Percentiles rank a stretch among this genome's conserved stretches.
phyloP scores from a whole-genome alignment of 1,140 invertebrate species.

The Ips typographus region DNA sequence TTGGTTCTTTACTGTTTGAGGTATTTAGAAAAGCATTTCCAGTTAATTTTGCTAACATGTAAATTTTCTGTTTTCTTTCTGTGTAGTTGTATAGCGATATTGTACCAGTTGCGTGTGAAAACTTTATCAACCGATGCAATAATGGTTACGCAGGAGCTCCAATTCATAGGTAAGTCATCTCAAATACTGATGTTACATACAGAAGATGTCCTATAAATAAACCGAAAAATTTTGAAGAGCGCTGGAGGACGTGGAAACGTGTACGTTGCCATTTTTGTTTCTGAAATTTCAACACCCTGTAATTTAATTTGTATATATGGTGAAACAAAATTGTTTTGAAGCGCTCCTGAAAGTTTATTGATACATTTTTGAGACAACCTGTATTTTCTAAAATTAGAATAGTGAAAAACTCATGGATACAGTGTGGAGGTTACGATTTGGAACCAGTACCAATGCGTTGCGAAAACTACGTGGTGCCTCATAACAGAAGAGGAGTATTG shows the following conservation, averaged over 20 bases:
- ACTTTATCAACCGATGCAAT: constrained; percentile 55
- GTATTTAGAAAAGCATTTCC: constrained; percentile 43
- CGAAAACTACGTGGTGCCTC: constrained; percentile 59
- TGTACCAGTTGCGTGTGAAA: constrained; percentile 55
- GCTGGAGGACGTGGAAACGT: too few relatives aligned
- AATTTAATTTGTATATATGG: neutral
- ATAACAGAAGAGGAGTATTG: constrained; percentile 56
- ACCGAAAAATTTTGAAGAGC: too few relatives aligned
- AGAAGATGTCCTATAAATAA: too few relatives aligned
- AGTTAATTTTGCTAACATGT: neutral
- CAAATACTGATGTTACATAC: too few relatives aligned
- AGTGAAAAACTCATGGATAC: constrained; percentile 57
- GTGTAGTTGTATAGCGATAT: constrained; percentile 56
- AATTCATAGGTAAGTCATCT: constrained; percentile 49
- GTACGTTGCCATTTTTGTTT: neutral
- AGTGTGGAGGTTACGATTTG: constrained; percentile 55
- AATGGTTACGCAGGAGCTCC: constrained; percentile 54
- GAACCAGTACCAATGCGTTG: constrained; percentile 51
- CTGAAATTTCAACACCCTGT: neutral
- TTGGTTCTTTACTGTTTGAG: constrained; percentile 56
- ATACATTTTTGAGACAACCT: too few relatives aligned
- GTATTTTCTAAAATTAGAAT: constrained; percentile 46
- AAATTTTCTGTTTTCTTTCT: constrained; percentile 20
- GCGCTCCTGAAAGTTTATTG: too few relatives aligned
- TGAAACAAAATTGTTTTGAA: too few relatives aligned